These are phyloP conservation scores for Phenganax marumi DNA, from an alignment of 92 coral and sea anemone genomes.

Conservation along the genomic window DNA sequence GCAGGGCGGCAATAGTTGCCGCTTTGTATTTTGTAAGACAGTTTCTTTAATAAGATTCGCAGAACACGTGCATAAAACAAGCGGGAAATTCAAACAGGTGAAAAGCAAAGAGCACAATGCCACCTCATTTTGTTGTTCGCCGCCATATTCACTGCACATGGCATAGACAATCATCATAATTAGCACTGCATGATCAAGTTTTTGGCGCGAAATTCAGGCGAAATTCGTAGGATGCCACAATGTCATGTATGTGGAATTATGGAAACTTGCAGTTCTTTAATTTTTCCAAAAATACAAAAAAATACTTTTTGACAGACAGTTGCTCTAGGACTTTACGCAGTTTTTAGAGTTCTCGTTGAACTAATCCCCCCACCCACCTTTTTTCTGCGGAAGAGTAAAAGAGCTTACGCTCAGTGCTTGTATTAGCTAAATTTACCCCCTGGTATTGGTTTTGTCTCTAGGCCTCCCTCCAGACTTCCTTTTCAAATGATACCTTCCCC, in stretches of 20 bases:
- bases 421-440: too few relatives aligned
- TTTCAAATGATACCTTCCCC: too few relatives aligned
- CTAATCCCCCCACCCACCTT: too few relatives aligned
- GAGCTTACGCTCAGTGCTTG: too few relatives aligned
- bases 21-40: not conserved
- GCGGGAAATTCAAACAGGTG: not conserved
- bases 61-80: not conserved
- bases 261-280: not conserved
- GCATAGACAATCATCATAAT: not conserved
- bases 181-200: not conserved
- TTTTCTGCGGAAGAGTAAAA: too few relatives aligned
- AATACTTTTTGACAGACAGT: too few relatives aligned
- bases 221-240: not conserved
- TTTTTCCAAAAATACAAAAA: not conserved
- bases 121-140: not conserved
- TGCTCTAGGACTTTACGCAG: too few relatives aligned
- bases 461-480: too few relatives aligned
- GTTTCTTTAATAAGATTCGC: not conserved
- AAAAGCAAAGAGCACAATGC: not conserved
- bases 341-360: too few relatives aligned
- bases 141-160: not conserved
- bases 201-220: constrained; percentile 15
- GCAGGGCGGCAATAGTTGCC: not conserved
- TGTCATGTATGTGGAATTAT: not conserved
- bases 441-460: too few relatives aligned